Percentiles rank a stretch among this genome's conserved stretches.
Evolutionary conservation across 92 coral and sea anemone species (phyloP).

Genomic region (Ricordea florida): DNA sequence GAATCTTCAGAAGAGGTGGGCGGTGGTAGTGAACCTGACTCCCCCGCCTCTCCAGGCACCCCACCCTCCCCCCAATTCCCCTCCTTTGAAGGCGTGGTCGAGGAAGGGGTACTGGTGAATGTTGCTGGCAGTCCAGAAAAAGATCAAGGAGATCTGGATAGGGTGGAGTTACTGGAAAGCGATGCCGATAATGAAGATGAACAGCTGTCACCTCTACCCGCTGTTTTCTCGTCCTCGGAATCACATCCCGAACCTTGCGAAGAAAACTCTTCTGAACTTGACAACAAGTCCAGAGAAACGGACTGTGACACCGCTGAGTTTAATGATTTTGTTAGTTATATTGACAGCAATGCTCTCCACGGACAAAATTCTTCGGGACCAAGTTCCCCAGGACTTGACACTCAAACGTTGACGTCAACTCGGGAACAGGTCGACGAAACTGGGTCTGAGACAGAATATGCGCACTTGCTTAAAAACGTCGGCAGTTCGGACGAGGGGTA

Average conservation of each 20-base stretch:
- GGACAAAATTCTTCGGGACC: not conserved
- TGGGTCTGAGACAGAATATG: conserved; percentile 47
- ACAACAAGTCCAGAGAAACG: too few relatives aligned
- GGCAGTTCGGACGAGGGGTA: conserved; percentile 34
- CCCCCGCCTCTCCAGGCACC: conserved; percentile 27
- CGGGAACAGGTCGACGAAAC: conserved; percentile 12
- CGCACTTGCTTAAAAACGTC: conserved; percentile 25
- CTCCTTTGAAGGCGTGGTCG: conserved; percentile 8
- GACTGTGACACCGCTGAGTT: too few relatives aligned
- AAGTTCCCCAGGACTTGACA: not conserved
- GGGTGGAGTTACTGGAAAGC: not conserved
- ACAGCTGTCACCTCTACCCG: not conserved
- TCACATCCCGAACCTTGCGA: too few relatives aligned
- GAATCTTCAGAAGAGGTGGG: not conserved
- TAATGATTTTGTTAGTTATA: not conserved
- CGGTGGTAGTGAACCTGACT: conserved; percentile 13
- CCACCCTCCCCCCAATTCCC: not conserved
- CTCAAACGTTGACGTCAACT: not conserved
- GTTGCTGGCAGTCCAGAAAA: conserved; percentile 27
- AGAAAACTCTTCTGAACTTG: too few relatives aligned
- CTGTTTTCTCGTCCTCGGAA: not conserved
- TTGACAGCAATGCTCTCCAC: not conserved
- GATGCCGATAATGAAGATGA: not conserved
- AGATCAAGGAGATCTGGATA: conserved; percentile 4
- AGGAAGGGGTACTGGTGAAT: conserved; percentile 34